Base-by-base conservation (phyloP, 1,140 invertebrate species). In the Drosophila cardini region DNA sequence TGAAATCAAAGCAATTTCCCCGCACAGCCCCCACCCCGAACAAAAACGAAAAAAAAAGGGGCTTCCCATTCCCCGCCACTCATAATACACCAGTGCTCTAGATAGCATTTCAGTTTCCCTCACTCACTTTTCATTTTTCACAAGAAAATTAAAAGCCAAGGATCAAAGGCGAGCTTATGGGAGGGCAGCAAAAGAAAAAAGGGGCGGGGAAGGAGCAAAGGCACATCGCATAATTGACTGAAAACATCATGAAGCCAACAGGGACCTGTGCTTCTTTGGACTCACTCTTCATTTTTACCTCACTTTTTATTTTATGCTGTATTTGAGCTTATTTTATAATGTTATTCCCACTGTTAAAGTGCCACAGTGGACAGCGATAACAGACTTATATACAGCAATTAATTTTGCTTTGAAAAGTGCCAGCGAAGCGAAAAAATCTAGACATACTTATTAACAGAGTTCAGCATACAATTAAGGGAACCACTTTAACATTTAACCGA, bases 211-310 rank as follows among this genome's bases (percentile, higher is more conserved):
- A 26, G 4, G n/a, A n/a, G n/a, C n/a, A 46, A 53, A 61, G 78
- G 45, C 34, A 63, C 53, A 71, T 34, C 52, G 45, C 62, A 83
- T 83, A 87, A 87, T 89, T 87, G 79, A 87, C 79, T 89, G 76
- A 72, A 85, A 83, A 80, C 65, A 80, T 75, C 68, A 83, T 89
- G 72, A 74, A 77, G 72, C 69, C 36, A 55, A 38, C 62, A 72
- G 57, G 50, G 62, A 60, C 45, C 50, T 45, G 53, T 45, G 53
- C 46, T 58, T 70, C n/a, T 52, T 43, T 4, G 13, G 4, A 13
- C 50, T 13, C 15, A 36, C 42, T 26, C 58, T 48, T 63, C 65
- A 60, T 45, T 60, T 69, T 77, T 26, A 21, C 38, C 21, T 46
- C 55, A 38, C 53, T 13, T 16, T 36, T 30, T 18, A 34, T 21